Evolutionary conservation across 2,888 invertebrate species (phyloP), one percentile per base, ranked within the genome.

Genomic region (Agonopterix subpropinquella): DNA sequence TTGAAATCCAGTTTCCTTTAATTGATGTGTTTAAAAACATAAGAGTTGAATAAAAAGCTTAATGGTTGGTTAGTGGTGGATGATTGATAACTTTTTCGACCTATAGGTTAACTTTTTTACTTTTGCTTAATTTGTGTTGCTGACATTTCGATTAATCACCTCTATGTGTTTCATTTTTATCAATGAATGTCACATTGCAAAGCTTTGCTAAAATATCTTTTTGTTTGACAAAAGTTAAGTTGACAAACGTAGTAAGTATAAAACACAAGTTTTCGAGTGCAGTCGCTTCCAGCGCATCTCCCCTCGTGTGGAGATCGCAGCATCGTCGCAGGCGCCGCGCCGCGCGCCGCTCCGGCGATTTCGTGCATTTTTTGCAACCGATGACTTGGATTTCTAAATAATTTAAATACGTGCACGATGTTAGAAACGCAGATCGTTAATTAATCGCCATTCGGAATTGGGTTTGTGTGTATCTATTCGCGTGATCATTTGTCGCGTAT

Each of bases 401-500:
- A 87, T 87, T 85, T 86, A 83, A 85, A 86, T 86, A 83, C 80
- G 74, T 71, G 80, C 84, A 84, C 82, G 84, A 78, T 67, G 65
- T 60, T 69, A 67, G 67, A 70, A 75, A 68, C 71, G 67, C 68
- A 62, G 60, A 28, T 28, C 28, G 65, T 67, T 67, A 68, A 74
- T 78, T 79, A 81, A 80, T 73, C 72, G 60, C 70, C 63, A 71
- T 71, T 72, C 69, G 70, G 72, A 80, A 82, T 74, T 78, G 69
- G 77, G 73, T 80, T 74, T 76, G 64, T 77, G 69, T 72, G 72
- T 69, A 65, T 59, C 49, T n/a, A 11, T 11, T 70, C 64, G 75
- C 77, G 74, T 77, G 77, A 64, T 62, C 62, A 57, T 60, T 54
- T 61, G 58, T 60, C 60, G 57, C 59, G 55, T 56, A 55, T 56